Conservation (phyloP, 2,888 invertebrate species). For the Diaperis boleti region DNA sequence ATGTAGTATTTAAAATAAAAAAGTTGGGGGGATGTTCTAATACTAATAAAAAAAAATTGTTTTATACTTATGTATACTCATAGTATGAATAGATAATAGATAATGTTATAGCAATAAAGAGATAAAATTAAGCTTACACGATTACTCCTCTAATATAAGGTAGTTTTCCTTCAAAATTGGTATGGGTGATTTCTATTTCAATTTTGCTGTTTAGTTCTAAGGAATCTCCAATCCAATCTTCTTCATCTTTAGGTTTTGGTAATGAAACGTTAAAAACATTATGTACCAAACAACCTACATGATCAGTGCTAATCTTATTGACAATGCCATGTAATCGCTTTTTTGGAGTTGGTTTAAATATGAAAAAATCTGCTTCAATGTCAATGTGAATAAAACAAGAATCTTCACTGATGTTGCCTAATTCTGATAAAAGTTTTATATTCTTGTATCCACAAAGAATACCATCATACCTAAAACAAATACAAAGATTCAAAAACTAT, state of each 20-base stretch:
- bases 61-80: no score
- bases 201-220: conserved; percentile 73
- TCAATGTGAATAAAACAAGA: conserved; percentile 75
- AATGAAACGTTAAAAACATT: conserved; percentile 79
- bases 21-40: no score
- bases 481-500: not conserved
- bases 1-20: no score
- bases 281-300: conserved; percentile 78
- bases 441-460: conserved; percentile 77
- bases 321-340: conserved; percentile 74
- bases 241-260: conserved; percentile 68
- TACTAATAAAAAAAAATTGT: no score
- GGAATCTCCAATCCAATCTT: conserved; percentile 71
- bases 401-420: conserved; percentile 74
- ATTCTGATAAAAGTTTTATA: conserved; percentile 70
- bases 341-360: conserved; percentile 75
- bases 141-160: conserved; percentile 76
- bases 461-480: conserved; percentile 69
- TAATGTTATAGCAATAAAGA: no score
- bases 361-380: conserved; percentile 77
- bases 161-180: conserved; percentile 71
- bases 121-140: no score
- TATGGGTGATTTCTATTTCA: conserved; percentile 70
- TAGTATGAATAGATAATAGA: no score
- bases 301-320: conserved; percentile 75